Percentiles rank a stretch among this genome's conserved stretches.
Conservation (phyloP, 2,113 vertebrate genomes). For the Plecturocebus donacophilus region DNA sequence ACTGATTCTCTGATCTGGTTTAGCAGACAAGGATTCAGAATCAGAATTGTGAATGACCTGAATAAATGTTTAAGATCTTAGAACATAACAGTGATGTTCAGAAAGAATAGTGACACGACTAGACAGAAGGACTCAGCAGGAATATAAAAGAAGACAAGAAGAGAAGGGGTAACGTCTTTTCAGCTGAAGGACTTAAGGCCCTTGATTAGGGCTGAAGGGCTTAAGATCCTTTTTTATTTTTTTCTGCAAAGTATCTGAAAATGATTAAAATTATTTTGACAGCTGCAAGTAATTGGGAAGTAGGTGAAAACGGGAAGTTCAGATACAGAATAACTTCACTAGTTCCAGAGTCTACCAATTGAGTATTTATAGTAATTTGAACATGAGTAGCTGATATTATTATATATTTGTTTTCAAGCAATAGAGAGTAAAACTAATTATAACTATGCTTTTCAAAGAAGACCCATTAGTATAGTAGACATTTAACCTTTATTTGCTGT, state of each 20-base stretch:
- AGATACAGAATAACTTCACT: neutral
- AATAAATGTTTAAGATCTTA: neutral
- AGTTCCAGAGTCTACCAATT: neutral
- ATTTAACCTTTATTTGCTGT: constrained; percentile 15
- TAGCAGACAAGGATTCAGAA: neutral
- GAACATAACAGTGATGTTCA: neutral
- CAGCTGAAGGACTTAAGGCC: neutral
- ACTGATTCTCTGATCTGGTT: neutral
- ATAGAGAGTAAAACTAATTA: constrained; percentile 15
- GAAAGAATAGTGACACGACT: neutral
- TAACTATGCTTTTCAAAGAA: neutral
- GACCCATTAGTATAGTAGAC: neutral
- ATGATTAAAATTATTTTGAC: constrained; percentile 62
- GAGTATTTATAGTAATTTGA: neutral
- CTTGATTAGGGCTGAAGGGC: neutral
- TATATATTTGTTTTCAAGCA: neutral
- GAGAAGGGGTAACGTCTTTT: neutral
- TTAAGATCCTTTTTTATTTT: neutral
- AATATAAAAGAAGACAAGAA: neutral
- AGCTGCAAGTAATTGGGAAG: constrained; percentile 51
- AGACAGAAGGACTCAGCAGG: neutral
- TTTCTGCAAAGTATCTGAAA: constrained; percentile 31
- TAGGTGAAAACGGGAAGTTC: constrained; percentile 57
- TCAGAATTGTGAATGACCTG: neutral
- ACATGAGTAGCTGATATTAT: neutral